Percentiles rank a stretch among this genome's conserved stretches.
phyloP scores from a whole-genome alignment of 2,797 vertebrate genomes.

The Mus caroli region DNA sequence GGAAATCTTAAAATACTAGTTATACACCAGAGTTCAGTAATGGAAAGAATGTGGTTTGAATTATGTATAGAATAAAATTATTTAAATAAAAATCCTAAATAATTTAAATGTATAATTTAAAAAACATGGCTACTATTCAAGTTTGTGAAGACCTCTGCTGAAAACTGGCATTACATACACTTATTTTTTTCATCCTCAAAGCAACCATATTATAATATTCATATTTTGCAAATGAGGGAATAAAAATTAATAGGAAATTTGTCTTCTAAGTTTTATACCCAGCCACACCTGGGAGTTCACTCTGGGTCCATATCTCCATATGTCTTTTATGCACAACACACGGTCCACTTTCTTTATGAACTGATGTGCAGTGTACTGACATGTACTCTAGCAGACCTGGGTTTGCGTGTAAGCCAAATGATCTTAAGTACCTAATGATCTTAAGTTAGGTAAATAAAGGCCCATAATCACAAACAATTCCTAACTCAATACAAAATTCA shows the following conservation, averaged over 20 bases:
- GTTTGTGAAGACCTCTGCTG: constrained; percentile 68
- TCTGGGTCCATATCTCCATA: not conserved
- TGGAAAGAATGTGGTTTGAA: constrained; percentile 65
- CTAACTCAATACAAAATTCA: constrained; percentile 68
- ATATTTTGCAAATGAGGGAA: constrained; percentile 44
- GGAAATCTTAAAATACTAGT: constrained; percentile 46
- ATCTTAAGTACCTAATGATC: constrained; percentile 70
- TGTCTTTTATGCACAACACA: constrained; percentile 15
- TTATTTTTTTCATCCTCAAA: constrained; percentile 41
- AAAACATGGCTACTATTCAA: constrained; percentile 70
- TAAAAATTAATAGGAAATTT: constrained; percentile 46
- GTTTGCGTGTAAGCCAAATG: constrained; percentile 75
- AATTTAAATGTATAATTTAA: constrained; percentile 73
- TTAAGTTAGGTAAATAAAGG: constrained; percentile 75
- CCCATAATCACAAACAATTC: constrained; percentile 66
- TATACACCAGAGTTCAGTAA: constrained; percentile 60
- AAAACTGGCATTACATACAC: not conserved
- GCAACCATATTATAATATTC: constrained; percentile 25
- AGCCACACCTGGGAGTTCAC: constrained; percentile 51
- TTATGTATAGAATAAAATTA: constrained; percentile 64
- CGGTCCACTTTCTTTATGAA: constrained; percentile 27
- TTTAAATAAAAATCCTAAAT: constrained; percentile 66
- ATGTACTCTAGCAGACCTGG: constrained; percentile 77
- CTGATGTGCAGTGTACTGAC: constrained; percentile 76
- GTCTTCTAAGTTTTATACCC: not conserved